Conservation (phyloP, 2,113 vertebrate genomes). For the Strigops habroptila region DNA sequence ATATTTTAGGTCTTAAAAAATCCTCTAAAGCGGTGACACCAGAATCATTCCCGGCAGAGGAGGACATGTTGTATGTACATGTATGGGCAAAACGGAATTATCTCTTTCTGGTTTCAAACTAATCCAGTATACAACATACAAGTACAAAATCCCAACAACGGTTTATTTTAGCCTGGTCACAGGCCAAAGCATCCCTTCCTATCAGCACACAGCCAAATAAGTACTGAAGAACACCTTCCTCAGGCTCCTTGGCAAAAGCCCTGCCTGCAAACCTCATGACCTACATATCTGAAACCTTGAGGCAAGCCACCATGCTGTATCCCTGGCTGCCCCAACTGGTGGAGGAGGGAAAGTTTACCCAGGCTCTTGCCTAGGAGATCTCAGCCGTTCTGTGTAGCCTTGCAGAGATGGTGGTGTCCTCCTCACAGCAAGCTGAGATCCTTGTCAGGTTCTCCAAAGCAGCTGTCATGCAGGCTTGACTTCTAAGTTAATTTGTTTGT, state of each 20-base stretch:
- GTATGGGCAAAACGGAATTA: background rate
- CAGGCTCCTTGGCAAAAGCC: background rate
- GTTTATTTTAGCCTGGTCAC: background rate
- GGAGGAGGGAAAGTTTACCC: background rate
- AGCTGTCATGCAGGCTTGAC: background rate
- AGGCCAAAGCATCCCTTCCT: background rate
- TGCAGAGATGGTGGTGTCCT: background rate
- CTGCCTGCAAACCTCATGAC: background rate
- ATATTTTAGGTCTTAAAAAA: background rate
- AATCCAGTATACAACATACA: background rate
- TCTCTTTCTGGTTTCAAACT: background rate
- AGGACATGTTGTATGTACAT: background rate
- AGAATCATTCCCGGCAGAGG: background rate
- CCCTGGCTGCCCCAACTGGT: fast-evolving
- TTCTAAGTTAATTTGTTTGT: background rate
- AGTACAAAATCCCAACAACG: background rate
- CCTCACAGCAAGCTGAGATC: background rate
- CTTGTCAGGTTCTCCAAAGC: background rate
- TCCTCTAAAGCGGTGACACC: background rate
- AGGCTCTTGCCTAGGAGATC: background rate
- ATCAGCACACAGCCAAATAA: background rate
- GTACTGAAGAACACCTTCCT: background rate
- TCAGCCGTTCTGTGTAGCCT: background rate
- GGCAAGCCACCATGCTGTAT: background rate
- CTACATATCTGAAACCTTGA: background rate